phyloP scores from a whole-genome alignment of 2,888 invertebrate genomes.

The Aphidoletes aphidimyza region DNA sequence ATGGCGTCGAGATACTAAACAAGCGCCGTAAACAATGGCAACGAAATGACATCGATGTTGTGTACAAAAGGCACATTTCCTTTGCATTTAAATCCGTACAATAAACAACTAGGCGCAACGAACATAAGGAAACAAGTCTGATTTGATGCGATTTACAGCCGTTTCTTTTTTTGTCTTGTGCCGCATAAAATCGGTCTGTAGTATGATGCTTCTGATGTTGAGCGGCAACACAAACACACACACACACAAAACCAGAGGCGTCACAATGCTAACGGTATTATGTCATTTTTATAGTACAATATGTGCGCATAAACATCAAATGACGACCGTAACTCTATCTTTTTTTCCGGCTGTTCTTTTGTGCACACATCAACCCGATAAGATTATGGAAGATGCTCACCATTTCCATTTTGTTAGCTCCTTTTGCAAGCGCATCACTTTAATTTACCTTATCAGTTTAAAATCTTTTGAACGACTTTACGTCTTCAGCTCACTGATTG shows the following conservation, averaged over 20 bases:
- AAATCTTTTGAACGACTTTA: background rate
- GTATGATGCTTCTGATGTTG: background rate
- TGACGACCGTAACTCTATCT: constrained; percentile 48
- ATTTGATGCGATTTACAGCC: background rate
- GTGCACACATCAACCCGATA: background rate
- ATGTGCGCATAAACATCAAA: background rate
- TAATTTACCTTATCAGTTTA: constrained; percentile 37
- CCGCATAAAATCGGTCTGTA: background rate
- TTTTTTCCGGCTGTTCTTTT: constrained; percentile 6
- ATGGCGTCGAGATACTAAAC: background rate
- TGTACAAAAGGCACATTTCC: background rate
- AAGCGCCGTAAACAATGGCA: constrained; percentile 5
- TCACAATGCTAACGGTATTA: constrained; percentile 34
- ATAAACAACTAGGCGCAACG: background rate
- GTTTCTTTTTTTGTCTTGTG: background rate
- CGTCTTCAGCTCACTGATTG: constrained; percentile 2
- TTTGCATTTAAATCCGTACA: background rate
- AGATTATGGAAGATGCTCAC: background rate
- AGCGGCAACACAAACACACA: too few relatives aligned
- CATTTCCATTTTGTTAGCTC: background rate
- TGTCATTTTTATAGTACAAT: constrained; percentile 51
- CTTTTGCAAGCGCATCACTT: background rate
- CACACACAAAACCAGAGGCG: constrained; percentile 5
- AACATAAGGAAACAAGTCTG: background rate
- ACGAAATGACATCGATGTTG: background rate